Percentiles rank a stretch among this genome's conserved stretches.
phyloP scores from a whole-genome alignment of 2,113 vertebrate species.

The Onychostruthus taczanowskii region DNA sequence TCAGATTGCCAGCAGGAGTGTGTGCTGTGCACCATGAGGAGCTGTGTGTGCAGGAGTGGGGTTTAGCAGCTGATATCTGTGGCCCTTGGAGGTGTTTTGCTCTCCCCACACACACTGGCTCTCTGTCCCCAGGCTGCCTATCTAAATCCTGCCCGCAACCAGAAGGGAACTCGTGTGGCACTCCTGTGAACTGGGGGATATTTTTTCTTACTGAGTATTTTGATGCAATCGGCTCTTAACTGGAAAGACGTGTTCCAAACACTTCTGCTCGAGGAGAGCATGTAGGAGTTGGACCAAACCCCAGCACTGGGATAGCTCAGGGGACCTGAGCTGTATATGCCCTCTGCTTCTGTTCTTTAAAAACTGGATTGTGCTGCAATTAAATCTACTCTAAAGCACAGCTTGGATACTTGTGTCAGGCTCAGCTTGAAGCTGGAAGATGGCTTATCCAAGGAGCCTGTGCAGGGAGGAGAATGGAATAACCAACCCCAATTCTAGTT shows the following conservation, averaged over 20 bases:
- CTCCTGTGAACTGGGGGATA: neutral
- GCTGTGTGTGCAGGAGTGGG: neutral
- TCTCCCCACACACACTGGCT: neutral
- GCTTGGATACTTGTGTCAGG: neutral
- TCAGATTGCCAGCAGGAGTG: neutral
- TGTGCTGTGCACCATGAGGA: neutral
- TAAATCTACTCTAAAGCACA: neutral
- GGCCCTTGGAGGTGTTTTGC: neutral
- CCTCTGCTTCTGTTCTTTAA: neutral
- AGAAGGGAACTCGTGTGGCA: neutral
- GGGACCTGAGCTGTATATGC: neutral
- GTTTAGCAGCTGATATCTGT: neutral
- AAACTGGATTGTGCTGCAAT: neutral
- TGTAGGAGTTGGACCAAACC: neutral
- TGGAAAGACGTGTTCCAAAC: neutral
- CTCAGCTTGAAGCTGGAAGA: neutral
- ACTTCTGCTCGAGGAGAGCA: neutral
- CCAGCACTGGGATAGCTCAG: rapidly evolving
- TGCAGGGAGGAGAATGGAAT: neutral
- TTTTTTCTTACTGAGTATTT: neutral
- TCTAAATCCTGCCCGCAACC: neutral
- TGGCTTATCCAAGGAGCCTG: neutral
- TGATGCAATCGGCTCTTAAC: neutral
- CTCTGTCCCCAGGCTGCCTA: neutral
- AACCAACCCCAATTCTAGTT: neutral